These are phyloP conservation scores for Festucalex cinctus DNA, from an alignment of 2,113 vertebrate species.

Conservation along the genomic window DNA sequence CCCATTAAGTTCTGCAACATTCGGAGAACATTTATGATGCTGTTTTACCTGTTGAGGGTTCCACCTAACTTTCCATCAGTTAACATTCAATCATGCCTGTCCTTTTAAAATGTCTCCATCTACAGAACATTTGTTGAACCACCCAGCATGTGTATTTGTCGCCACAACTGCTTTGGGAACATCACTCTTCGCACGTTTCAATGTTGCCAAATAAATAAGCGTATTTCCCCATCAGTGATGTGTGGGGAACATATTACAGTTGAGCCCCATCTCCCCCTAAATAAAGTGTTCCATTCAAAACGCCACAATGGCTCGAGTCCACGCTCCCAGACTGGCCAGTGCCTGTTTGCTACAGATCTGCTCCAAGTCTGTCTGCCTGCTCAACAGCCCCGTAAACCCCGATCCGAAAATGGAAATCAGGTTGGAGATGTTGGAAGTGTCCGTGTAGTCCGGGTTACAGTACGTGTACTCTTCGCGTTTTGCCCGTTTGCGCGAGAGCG, in stretches of 20 bases:
- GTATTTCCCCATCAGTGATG: not conserved
- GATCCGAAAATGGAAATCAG: constrained; percentile 96
- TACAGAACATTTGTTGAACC: constrained; percentile 5
- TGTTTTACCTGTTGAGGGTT: not conserved
- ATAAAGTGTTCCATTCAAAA: constrained; percentile 74
- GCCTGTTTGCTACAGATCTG: constrained; percentile 93
- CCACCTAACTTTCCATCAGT: not conserved
- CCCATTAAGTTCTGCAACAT: not conserved
- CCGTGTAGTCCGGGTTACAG: constrained; percentile 71
- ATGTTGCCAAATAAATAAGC: not conserved
- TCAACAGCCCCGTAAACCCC: constrained; percentile 89
- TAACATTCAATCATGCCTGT: not conserved
- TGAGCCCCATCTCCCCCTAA: constrained; percentile 20
- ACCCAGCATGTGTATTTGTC: not conserved
- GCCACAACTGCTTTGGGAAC: not conserved
- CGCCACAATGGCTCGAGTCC: constrained; percentile 92
- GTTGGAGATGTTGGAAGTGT: constrained; percentile 93
- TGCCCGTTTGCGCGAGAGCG: constrained; percentile 79
- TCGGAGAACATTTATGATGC: not conserved
- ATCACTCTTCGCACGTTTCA: not conserved
- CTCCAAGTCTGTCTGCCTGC: constrained; percentile 87
- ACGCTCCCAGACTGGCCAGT: constrained; percentile 89
- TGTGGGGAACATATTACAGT: constrained; percentile 5
- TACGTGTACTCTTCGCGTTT: constrained; percentile 83
- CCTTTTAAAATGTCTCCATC: not conserved